Base-by-base conservation (phyloP, 2,888 invertebrate genomes). In the Eilema depressum region DNA sequence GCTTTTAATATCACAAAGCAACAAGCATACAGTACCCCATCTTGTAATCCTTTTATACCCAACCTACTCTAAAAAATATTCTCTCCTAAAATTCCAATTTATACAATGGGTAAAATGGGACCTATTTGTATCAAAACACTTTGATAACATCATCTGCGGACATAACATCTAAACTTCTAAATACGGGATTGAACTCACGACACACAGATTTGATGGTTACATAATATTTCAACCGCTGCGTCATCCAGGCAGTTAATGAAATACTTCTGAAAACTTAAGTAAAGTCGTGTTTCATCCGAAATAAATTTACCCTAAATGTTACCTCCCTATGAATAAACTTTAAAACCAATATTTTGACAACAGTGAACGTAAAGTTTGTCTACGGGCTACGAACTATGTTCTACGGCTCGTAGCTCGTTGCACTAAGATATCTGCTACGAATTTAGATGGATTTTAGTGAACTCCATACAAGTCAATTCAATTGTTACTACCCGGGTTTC, bases 341-440 rank as follows among this genome's bases (percentile, higher is more conserved):
- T 26, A 56, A 64, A 20, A 70, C 63, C 64, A 69, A 60, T 60
- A 69, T 68, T 66, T 69, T 60, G 70, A 66, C 70, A 79, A 79
- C 4, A 78, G 74, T 74, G 65, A 67, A 77, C 71, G 63, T 68
- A 69, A 61, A 73, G 77, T 80, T 73, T 33, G 41, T 60, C 68
- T 25, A 41, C 47, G n/a, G 17, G 78, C 73, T 77, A 77, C 75
- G 25, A 75, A 77, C 47, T 68, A 77, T 63, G 33, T 69, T 73
- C 82, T 81, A 81, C 80, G 77, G 28, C 3, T 53, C 72, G 68
- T 71, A 77, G 73, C 71, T 70, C 69, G 70, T 76, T 75, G 77
- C 73, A 56, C n/a, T 20, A 66, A 28, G 65, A 69, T 65, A 30
- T 23, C 37, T 28, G 30, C 71, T 76, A 68, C 63, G 56, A 70